Base-by-base conservation (phyloP, 2,797 vertebrate genomes). In the Champsocephalus gunnari region DNA sequence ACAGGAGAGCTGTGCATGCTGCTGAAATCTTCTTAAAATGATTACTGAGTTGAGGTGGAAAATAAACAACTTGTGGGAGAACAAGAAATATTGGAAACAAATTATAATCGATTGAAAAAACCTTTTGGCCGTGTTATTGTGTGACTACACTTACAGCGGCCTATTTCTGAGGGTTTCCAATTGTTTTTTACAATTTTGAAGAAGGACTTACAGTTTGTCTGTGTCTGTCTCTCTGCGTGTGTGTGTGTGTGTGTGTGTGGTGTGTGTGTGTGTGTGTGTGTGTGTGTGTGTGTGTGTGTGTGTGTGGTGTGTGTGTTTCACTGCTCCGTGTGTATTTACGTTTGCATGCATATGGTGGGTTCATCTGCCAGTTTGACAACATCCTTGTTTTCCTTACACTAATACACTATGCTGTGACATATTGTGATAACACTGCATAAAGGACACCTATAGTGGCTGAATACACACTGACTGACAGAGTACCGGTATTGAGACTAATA, bases 401-500 rank as follows among this genome's bases (percentile, higher is more conserved):
- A 28, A 28, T 28, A 17, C 34, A 16, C 5, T 21, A 16, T 65
- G 67, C 71, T 77, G 60, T 54, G 66, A 71, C 66, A 71, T 77
- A 7, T 74, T 83, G 63, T 62, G 34, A 79, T 80, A 64, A 47
- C 3, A 2, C 49, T 56, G 28, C 55, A 69, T 57, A 12, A 77
- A 79, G 43, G 21, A 3, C 5, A 68, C 21, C 59, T 71, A 9
- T 9, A 38, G 61, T 66, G 72, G 3, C 24, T 24, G 24, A 84
- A 56, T 3, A 28, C 47, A 58, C 32, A 14, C 0, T 19, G 60
- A 17, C 9, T 19, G 60, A 17, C 9, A 12, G 53, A 54, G 65
- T 50, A 48, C 61, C 71, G 80, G 66, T 76, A 74, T 79, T 3
- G 1, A 56, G n/a, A 67, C 73, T 34, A 74, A 81, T 32, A 59